These are phyloP conservation scores for Mola mola DNA, from an alignment of 2,113 vertebrate genomes.

Conservation along the genomic window DNA sequence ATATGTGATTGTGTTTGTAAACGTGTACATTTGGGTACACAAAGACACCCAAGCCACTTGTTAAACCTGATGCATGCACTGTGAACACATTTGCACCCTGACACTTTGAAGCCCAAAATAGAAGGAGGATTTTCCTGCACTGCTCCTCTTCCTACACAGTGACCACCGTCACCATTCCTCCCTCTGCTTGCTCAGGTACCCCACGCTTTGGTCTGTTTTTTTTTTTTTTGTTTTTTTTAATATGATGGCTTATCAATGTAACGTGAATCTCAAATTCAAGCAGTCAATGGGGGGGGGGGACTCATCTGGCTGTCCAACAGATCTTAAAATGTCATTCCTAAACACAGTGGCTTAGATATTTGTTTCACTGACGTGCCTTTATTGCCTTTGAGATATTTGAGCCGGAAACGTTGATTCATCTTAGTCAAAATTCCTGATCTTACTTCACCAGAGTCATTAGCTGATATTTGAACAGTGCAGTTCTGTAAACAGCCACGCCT, in stretches of 20 bases:
- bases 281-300: conserved; percentile 37
- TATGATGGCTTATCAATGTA: conserved; percentile 53
- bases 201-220: too few species aligned
- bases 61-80: conserved; percentile 76
- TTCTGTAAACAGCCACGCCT: conserved; percentile 60
- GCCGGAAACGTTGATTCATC: conserved; percentile 49
- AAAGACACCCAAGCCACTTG: conserved; percentile 76
- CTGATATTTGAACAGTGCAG: conserved; percentile 53
- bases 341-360: conserved; percentile 49
- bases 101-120: conserved; percentile 79
- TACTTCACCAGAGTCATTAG: conserved; percentile 49
- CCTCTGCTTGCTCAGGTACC: too few species aligned
- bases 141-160: conserved; percentile 36
- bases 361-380: conserved; percentile 44
- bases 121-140: conserved; percentile 74
- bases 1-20: conserved; percentile 27
- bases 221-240: neutral
- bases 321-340: conserved; percentile 39
- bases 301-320: conserved; percentile 19
- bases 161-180: too few species aligned
- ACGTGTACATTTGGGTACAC: conserved; percentile 54
- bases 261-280: conserved; percentile 49
- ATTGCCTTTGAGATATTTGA: conserved; percentile 45
- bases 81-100: conserved; percentile 82
- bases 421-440: conserved; percentile 39